phyloP scores from a whole-genome alignment of 2,888 invertebrate genomes.

The Hydropsyche betteni region DNA sequence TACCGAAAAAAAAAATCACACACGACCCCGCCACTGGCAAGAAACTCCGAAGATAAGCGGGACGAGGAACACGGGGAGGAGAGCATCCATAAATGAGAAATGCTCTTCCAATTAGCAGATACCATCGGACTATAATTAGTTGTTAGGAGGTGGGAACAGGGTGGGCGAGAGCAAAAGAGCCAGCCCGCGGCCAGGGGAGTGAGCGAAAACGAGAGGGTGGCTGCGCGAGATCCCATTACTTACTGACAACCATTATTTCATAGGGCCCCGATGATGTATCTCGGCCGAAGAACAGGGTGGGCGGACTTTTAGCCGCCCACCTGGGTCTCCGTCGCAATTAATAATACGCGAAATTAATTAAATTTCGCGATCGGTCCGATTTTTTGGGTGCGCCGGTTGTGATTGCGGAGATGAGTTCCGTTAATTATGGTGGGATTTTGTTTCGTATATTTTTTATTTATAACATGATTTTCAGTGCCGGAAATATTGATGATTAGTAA shows the following conservation, averaged over 20 bases:
- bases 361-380: constrained; percentile 4
- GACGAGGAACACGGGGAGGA: constrained; percentile 34
- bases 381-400: no score
- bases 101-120: constrained; percentile 52
- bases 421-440: no score
- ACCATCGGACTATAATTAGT: constrained; percentile 52
- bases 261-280: constrained; percentile 41
- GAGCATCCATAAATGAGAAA: constrained; percentile 52
- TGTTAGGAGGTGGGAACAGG: constrained; percentile 44
- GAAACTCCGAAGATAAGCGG: constrained; percentile 41
- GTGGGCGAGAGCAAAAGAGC: constrained; percentile 21
- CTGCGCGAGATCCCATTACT: constrained; percentile 48
- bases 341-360: constrained; percentile 37
- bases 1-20: background rate
- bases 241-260: constrained; percentile 51
- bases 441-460: no score
- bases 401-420: no score
- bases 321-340: constrained; percentile 26
- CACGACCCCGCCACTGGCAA: constrained; percentile 28
- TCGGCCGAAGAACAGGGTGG: constrained; percentile 4
- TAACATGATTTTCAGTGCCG: no score
- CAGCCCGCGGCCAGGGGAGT: background rate
- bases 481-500: no score
- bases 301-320: background rate
- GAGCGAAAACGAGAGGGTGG: background rate